Evolutionary conservation across 2,113 vertebrate genomes (phyloP).

Genomic region (Picathartes gymnocephalus): DNA sequence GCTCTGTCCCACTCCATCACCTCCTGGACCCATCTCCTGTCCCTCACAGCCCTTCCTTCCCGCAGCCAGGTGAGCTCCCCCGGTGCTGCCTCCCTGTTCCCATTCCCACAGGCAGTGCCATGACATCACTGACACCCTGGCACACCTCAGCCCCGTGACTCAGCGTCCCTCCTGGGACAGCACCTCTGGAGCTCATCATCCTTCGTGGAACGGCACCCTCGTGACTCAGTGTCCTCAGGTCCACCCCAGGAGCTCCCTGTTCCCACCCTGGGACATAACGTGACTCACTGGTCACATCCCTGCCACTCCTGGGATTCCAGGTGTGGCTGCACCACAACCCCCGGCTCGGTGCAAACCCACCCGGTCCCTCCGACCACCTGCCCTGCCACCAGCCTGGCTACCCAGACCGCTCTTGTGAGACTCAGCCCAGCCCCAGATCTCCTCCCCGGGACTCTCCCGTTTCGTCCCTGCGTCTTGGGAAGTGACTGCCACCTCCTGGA

Average conservation of each 20-base stretch:
- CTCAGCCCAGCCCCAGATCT: neutral
- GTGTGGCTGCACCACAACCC: neutral
- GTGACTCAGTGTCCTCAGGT: neutral
- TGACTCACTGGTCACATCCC: neutral
- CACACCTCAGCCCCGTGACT: neutral
- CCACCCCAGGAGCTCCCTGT: neutral
- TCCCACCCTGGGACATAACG: rapidly evolving
- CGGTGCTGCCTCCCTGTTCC: rapidly evolving
- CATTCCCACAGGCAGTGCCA: neutral
- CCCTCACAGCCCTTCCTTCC: neutral
- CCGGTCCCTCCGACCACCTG: rapidly evolving
- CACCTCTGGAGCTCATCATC: neutral
- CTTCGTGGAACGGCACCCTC: neutral
- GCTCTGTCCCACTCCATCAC: neutral
- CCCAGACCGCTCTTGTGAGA: neutral
- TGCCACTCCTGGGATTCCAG: neutral
- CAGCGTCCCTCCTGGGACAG: neutral
- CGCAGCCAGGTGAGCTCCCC: neutral
- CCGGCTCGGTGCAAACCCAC: too few relatives aligned
- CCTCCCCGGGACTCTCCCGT: neutral
- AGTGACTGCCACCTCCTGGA: neutral
- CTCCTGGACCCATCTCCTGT: rapidly evolving
- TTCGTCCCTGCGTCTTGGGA: neutral
- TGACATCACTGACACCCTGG: neutral
- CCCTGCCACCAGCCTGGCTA: neutral